A percentile compares a stretch with the other conserved stretches of the same genome.
These are phyloP conservation scores for Palloptera scutellata DNA, from an alignment of 2,888 invertebrate species.

Conservation along the genomic window DNA sequence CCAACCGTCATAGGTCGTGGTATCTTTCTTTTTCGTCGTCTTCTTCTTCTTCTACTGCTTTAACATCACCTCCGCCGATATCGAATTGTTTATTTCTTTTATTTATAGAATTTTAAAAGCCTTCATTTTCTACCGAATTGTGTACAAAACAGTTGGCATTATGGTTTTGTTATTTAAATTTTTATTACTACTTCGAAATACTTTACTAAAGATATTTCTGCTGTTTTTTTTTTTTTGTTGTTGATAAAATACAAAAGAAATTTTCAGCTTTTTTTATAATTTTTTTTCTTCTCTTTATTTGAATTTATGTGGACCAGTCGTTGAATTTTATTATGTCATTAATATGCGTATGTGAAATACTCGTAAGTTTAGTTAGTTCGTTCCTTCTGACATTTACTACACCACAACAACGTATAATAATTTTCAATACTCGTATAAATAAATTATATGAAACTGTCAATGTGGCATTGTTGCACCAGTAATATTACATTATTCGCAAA, in stretches of 20 bases:
- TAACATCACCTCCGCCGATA: no score
- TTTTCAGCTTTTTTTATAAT: background rate
- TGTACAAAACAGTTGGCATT: slow-evolving; percentile 42
- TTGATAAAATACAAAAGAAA: background rate
- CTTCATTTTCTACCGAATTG: slow-evolving; percentile 37
- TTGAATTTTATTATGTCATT: background rate
- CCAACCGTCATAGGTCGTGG: no score
- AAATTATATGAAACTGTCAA: no score
- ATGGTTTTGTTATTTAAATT: slow-evolving; percentile 48
- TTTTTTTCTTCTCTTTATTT: background rate
- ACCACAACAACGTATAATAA: no score
- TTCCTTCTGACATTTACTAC: no score
- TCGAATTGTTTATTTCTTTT: slow-evolving; percentile 11
- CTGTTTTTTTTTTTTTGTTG: background rate
- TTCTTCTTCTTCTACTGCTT: no score
- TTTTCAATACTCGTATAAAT: no score
- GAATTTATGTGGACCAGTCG: background rate
- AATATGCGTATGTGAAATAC: no score
- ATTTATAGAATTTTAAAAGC: slow-evolving; percentile 34
- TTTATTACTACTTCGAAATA: slow-evolving; percentile 44
- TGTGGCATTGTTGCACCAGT: no score
- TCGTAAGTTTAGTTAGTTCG: no score
- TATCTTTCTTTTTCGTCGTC: no score
- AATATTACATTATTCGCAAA: no score
- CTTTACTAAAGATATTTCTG: background rate